Base-by-base conservation (phyloP, 1,140 invertebrate genomes). In the Drosophila equinoxialis region DNA sequence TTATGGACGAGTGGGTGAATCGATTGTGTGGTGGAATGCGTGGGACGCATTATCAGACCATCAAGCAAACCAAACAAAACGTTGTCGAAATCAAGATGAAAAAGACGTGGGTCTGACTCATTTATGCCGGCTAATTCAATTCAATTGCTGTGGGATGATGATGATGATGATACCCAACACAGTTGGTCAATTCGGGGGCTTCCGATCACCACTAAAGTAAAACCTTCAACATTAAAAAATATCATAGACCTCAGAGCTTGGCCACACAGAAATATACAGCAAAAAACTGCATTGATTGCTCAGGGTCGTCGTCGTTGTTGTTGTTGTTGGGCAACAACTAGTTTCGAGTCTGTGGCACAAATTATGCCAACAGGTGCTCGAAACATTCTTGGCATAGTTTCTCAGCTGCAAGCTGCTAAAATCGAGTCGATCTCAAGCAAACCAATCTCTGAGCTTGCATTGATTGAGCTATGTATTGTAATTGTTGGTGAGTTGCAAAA, bases 341-440 rank as follows among this genome's bases (percentile, higher is more conserved):
- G 74, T 66, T 78, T 71, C 6, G 67, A 59, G 57, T 63, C 14
- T 37, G 42, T 59, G 71, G 23, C 63, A 59, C 68, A 78, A 78
- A 79, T 65, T 17, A 74, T 74, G 76, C 76, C 76, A 79, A 69
- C 77, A 79, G 77, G 77, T 79, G 77, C 77, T 79, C 71, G 10
- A 51, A 73, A 58, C 76, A 79, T 79, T 79, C 77, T 79, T 74
- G 77, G 77, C 76, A 79, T 79, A 79, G 76, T 79, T 79, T 79
- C 64, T 77, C 23, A 78, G 64, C 71, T 77, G 55, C 51, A 45
- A n/a, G 39, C 35, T 6, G 17, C 37, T 11, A 10, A n/a, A 41
- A 14, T 23, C 59, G 17, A 13, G 17, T n/a, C 20, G 13, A 20
- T 41, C 20, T 6, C 30, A 30, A 30, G 30, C 30, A 30, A 30